phyloP scores from a whole-genome alignment of 2,113 vertebrate species.

The Eulacestoma nigropectus region DNA sequence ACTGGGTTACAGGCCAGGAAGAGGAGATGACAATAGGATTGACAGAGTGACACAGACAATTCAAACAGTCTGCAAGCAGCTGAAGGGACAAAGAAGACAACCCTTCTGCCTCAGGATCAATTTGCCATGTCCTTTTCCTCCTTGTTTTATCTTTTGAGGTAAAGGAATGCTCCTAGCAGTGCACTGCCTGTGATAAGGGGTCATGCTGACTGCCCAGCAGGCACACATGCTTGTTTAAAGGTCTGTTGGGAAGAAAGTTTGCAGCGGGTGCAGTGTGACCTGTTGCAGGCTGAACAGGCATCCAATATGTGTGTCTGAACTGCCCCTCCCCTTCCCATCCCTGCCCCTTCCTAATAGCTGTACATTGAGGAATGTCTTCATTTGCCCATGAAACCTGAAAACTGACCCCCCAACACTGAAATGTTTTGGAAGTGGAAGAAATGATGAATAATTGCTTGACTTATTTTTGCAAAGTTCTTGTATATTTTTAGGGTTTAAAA shows the following conservation, averaged over 20 bases:
- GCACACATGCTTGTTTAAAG: neutral
- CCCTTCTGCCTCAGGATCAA: neutral
- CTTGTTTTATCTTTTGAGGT: neutral
- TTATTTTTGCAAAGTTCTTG: neutral
- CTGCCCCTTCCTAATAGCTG: neutral
- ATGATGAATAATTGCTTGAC: neutral
- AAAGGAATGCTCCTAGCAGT: neutral
- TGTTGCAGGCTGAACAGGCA: neutral
- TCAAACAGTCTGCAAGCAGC: neutral
- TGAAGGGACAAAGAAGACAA: neutral
- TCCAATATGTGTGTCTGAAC: accelerated
- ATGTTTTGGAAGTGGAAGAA: neutral
- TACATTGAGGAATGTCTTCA: neutral
- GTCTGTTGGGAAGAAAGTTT: neutral
- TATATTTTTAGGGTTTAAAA: neutral
- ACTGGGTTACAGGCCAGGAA: neutral
- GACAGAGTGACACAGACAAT: neutral
- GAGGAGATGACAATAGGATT: neutral
- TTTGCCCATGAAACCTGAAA: neutral
- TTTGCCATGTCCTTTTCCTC: neutral
- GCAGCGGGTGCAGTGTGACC: neutral
- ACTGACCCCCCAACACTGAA: neutral
- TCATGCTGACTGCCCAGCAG: neutral
- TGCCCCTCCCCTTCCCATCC: accelerated
- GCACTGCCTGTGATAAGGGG: neutral